Evolutionary conservation across 2,888 invertebrate genomes (phyloP).

Genomic region (Pharmacophagus antenor): DNA sequence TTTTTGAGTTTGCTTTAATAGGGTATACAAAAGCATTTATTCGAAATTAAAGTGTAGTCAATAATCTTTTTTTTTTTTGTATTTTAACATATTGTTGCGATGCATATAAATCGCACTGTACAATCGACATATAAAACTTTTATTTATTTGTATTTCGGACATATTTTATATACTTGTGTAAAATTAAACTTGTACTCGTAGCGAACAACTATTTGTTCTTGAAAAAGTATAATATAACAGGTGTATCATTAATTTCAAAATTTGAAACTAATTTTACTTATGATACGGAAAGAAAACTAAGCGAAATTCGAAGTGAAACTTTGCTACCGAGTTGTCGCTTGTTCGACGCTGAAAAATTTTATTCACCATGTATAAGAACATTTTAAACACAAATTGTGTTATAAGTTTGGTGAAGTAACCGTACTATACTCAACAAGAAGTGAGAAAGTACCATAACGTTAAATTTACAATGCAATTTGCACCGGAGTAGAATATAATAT

Average conservation of each 20-base stretch:
- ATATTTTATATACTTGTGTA: background rate
- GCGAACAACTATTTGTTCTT: background rate
- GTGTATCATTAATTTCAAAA: conserved; percentile 22
- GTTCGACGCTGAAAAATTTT: conserved; percentile 34
- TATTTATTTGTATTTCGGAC: background rate
- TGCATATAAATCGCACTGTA: too few species aligned
- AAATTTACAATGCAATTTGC: conserved; percentile 13
- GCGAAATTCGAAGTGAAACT: conserved; percentile 31
- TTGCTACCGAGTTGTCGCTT: conserved; percentile 30
- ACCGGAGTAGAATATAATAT: background rate
- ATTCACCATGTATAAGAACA: conserved; percentile 31
- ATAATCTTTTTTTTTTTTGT: too few species aligned
- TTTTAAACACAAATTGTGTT: conserved; percentile 31
- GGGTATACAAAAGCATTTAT: too few species aligned
- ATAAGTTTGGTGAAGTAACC: conserved; percentile 28
- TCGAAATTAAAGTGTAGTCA: too few species aligned
- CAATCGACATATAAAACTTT: background rate
- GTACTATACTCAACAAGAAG: conserved; percentile 8
- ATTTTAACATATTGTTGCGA: too few species aligned
- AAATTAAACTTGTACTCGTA: background rate
- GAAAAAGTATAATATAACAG: background rate
- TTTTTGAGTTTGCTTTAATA: too few species aligned
- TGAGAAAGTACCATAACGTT: conserved; percentile 8
- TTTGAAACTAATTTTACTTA: conserved; percentile 24
- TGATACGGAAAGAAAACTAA: conserved; percentile 23